These are phyloP conservation scores for Rotaria socialis DNA, from an alignment of 2,888 invertebrate genomes.

Conservation along the genomic window DNA sequence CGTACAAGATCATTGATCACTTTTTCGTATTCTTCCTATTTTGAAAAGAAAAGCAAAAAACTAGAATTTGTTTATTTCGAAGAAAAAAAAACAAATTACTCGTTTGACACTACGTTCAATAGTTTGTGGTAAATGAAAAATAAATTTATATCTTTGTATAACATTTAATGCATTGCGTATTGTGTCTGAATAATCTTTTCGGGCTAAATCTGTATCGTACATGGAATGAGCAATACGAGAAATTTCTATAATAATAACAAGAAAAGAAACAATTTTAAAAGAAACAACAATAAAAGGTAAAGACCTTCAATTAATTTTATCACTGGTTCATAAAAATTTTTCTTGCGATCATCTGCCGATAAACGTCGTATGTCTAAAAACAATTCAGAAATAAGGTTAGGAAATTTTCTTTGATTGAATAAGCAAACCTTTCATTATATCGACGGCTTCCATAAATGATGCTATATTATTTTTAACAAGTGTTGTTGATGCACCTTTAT, in stretches of 20 bases:
- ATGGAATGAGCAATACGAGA: constrained; percentile 40
- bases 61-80: neutral
- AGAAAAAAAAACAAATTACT: neutral
- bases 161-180: constrained; percentile 44
- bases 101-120: constrained; percentile 36
- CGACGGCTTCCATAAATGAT: constrained; percentile 46
- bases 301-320: constrained; percentile 21
- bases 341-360: constrained; percentile 40
- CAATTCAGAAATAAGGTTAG: no score
- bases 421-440: constrained; percentile 44
- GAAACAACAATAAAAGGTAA: no score
- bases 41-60: neutral
- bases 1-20: constrained; percentile 38
- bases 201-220: constrained; percentile 43
- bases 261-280: no score
- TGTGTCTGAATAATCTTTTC: constrained; percentile 40
- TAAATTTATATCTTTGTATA: constrained; percentile 41
- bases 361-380: constrained; percentile 40
- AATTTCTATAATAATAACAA: constrained; percentile 16
- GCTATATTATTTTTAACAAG: constrained; percentile 45
- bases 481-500: constrained; percentile 32
- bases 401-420: no score
- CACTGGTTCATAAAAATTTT: constrained; percentile 29
- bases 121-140: constrained; percentile 43
- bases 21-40: constrained; percentile 44